Conservation (phyloP, 2,113 vertebrate genomes). For the Aphelocoma coerulescens region DNA sequence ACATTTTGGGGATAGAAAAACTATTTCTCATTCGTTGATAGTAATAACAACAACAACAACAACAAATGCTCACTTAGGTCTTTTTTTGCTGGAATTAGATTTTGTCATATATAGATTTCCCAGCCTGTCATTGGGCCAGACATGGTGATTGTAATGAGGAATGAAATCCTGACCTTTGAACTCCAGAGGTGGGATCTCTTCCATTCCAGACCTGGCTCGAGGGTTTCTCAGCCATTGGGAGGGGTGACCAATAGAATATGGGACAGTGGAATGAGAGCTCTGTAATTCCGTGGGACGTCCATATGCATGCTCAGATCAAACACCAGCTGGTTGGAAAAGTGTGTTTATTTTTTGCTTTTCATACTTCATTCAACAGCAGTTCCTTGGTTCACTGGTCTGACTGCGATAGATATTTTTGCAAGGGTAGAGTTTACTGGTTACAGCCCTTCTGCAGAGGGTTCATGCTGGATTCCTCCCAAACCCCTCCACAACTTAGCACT, state of each 20-base stretch:
- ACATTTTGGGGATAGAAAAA: background rate
- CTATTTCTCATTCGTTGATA: background rate
- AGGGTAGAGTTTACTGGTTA: background rate
- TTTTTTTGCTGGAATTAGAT: background rate
- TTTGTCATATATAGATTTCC: background rate
- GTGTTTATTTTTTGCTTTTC: background rate
- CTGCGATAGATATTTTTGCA: background rate
- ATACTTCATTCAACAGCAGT: background rate
- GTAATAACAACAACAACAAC: background rate
- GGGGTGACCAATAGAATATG: rapidly evolving
- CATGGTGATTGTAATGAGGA: background rate
- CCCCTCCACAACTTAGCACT: background rate
- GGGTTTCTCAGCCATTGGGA: background rate
- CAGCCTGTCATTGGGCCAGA: background rate
- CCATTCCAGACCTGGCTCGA: background rate
- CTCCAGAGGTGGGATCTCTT: background rate
- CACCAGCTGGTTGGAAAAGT: background rate
- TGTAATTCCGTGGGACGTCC: background rate
- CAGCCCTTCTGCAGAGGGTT: background rate
- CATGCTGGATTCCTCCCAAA: background rate
- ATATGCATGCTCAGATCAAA: background rate
- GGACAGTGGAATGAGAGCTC: background rate
- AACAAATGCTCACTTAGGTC: background rate
- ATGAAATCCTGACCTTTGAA: background rate
- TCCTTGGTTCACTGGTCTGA: background rate